phyloP scores from a whole-genome alignment of 2,113 vertebrate genomes.

The Megaleporinus macrocephalus region DNA sequence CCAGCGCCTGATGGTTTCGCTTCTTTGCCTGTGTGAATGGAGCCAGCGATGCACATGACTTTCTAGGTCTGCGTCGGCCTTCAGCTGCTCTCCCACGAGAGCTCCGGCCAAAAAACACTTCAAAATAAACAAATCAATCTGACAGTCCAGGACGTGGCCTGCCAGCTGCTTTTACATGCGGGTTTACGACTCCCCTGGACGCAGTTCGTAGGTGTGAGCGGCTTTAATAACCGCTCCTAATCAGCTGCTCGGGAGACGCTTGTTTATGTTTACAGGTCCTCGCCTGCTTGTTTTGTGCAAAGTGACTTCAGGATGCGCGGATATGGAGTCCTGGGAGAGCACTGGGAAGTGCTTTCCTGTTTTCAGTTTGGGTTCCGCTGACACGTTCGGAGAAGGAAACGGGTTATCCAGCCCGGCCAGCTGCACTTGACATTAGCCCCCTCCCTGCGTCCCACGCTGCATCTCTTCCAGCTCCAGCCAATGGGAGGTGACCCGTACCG shows the following conservation, averaged over 20 bases:
- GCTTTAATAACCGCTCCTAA: constrained; percentile 43
- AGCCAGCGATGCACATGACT: background rate
- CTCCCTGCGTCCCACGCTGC: constrained; percentile 60
- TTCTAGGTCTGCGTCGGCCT: constrained; percentile 17
- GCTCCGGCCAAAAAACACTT: background rate
- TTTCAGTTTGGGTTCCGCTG: constrained; percentile 56
- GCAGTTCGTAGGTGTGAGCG: constrained; percentile 37
- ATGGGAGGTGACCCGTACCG: constrained; percentile 53
- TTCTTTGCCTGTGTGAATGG: background rate
- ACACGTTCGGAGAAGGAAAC: constrained; percentile 58
- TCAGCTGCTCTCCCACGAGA: constrained; percentile 22
- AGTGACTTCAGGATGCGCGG: constrained; percentile 39
- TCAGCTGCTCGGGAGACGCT: constrained; percentile 34
- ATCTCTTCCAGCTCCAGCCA: constrained; percentile 57
- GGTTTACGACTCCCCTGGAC: constrained; percentile 27
- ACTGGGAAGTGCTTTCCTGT: constrained; percentile 60
- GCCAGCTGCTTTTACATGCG: background rate
- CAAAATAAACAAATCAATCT: constrained; percentile 7
- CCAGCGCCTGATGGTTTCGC: background rate
- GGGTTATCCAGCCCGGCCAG: constrained; percentile 70
- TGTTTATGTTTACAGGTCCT: constrained; percentile 57
- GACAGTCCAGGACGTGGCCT: background rate
- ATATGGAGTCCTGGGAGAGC: constrained; percentile 55
- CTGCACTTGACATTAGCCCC: constrained; percentile 70
- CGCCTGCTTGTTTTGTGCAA: constrained; percentile 26